Base-by-base conservation (phyloP, 2,888 invertebrate genomes). In the Athalia rosae region DNA sequence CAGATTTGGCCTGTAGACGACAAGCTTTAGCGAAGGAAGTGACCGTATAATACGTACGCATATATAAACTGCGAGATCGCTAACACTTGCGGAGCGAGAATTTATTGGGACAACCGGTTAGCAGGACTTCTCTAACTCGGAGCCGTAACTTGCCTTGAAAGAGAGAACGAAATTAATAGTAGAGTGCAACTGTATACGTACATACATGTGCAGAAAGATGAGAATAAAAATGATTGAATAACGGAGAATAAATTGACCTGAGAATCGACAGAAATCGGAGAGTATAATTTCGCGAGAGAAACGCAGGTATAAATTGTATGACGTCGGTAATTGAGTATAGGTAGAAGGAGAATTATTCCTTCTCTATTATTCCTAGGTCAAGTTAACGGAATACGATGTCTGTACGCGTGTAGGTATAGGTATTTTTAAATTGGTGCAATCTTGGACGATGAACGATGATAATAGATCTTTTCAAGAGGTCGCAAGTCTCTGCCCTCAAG, bases 101-200 rank as follows among this genome's bases (percentile, higher is more conserved):
- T 71, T 71, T 74, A 74, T 74, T 74, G 74, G 74, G 61, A 74
- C 74, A 61, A 48, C 11, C 47, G 74, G 47, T 74, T 74, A 74
- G 74, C 74, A 74, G 47, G 50, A 62, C 59, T 61, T 11, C 15
- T 74, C 74, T 74, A 74, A 74, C 61, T 74, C 50, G n/a, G 28
- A 8, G 13, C 9, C n/a, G n/a, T n/a, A n/a, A 67, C 53, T 67
- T 41, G 50, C 67, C 67, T 67, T 53, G 67, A 67, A 50, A 67
- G 13, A 53, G 66, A 53, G 66, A 67, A 28, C 48, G 66, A 67
- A 50, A 67, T 13, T 50, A 28, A 50, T 13, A 67, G 41, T 7
- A n/a, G 15, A 13, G 50, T 9, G 6, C 11, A 9, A 3, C n/a
- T 62, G 15, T 58, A 62, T 62, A 11, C 28, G 66, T 4, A 6